phyloP scores from a whole-genome alignment of 2,797 vertebrate species.

The Ceyx erithaca region DNA sequence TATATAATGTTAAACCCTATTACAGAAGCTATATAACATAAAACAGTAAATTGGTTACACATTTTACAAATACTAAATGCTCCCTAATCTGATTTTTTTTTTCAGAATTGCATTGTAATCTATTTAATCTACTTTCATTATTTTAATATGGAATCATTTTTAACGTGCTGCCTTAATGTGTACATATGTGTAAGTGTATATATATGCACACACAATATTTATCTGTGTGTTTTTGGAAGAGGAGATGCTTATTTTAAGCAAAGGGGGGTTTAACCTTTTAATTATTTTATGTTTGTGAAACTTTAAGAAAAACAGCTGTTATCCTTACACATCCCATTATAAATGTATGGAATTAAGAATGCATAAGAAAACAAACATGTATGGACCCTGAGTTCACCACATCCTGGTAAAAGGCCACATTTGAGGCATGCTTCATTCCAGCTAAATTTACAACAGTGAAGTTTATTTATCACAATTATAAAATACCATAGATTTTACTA shows the following conservation, averaged over 20 bases:
- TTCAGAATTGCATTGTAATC: neutral
- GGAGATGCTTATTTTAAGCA: neutral
- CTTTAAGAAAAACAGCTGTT: neutral
- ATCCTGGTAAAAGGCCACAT: neutral
- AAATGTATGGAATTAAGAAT: neutral
- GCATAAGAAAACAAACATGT: neutral
- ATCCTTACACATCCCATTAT: neutral
- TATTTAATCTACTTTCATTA: neutral
- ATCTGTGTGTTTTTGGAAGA: neutral
- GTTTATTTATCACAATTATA: neutral
- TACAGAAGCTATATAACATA: neutral
- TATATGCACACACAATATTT: fast-evolving
- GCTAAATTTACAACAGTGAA: neutral
- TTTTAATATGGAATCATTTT: neutral
- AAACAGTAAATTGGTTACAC: neutral
- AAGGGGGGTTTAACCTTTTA: neutral
- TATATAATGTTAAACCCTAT: fast-evolving
- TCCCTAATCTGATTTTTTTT: fast-evolving
- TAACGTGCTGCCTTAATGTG: neutral
- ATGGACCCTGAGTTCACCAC: neutral
- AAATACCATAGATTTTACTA: neutral
- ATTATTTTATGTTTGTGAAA: neutral
- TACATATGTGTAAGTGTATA: fast-evolving
- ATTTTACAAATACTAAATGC: neutral
- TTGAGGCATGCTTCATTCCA: neutral